Base-by-base conservation (phyloP, 2,797 vertebrate species). In the Schizopygopsis pylzovi region DNA sequence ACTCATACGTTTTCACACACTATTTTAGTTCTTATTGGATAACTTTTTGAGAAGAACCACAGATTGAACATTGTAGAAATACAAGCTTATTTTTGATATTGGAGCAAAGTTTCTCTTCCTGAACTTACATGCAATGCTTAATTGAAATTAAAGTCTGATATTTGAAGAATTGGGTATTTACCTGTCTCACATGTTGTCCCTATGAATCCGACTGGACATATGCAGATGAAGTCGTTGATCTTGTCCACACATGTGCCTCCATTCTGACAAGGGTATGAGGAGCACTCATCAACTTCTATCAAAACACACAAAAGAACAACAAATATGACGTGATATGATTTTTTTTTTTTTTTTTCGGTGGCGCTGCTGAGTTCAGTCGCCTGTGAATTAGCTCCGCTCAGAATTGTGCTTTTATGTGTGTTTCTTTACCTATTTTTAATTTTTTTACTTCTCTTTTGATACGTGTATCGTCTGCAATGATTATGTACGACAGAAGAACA, bases 251-350 rank as follows among this genome's bases (percentile, higher is more conserved):
- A 99, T 59, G 95, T 95, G 61, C 96, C 98, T 85, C 96, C 96
- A 0, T 98, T 98, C 91, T 95, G 96, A 93, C 98, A 99, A 0
- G 98, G 98, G 22, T 93, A 88, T 59, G 98, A 99, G 45, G 95
- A 94, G 82, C 98, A 99, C 89, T 97, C 97, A 0, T 98, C 92
- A 85, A 99, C 96, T 88, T 99, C 98, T 99, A 90, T 45, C 25
- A 79, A 73, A 86, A 82, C 45, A 79, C 68, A 85, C 2, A 78
- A 54, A 56, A 72, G 12, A 47, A 80, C 11, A 45, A 80, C 56
- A 84, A 61, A 75, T 61, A 47, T 72, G 39, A 68, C 28, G 28
- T 28, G 25, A 28, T 28, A 28, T 28, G 25, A 28, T 28, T 28
- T 28, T 28, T 28, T 28, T 28, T 28, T 28, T 28, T 28, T 28